Conservation (phyloP, 2,888 invertebrate genomes). For the Spisula solida region DNA sequence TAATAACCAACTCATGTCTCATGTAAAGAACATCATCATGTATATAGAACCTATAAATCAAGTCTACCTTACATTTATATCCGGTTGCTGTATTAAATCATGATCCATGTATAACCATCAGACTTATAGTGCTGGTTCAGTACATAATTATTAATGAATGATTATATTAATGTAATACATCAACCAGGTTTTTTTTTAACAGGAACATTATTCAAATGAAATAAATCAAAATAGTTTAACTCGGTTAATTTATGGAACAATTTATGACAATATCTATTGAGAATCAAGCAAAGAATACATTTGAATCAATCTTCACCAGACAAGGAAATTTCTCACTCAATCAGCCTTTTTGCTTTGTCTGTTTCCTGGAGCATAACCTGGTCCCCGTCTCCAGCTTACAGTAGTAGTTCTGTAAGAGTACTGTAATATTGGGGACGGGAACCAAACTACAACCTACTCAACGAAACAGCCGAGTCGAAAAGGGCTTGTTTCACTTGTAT, state of each 20-base stretch:
- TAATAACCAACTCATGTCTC: no score
- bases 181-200: neutral
- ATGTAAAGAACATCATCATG: neutral
- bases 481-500: neutral
- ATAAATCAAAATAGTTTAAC: neutral
- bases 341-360: no score
- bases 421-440: no score
- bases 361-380: no score
- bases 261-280: neutral
- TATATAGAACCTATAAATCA: neutral
- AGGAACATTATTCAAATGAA: neutral
- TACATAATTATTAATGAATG: neutral
- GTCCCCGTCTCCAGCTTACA: no score
- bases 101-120: neutral
- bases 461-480: no score
- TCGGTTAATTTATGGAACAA: conserved; percentile 8
- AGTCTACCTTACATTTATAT: neutral
- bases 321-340: neutral
- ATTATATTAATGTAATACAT: neutral
- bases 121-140: neutral
- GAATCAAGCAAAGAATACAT: neutral
- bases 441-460: no score
- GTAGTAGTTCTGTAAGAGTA: no score
- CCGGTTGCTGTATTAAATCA: neutral
- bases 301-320: neutral